Evolutionary conservation across 1,140 invertebrate genomes (phyloP), one percentile per base, ranked within the genome.

Genomic region (Neuroterus valhalla): DNA sequence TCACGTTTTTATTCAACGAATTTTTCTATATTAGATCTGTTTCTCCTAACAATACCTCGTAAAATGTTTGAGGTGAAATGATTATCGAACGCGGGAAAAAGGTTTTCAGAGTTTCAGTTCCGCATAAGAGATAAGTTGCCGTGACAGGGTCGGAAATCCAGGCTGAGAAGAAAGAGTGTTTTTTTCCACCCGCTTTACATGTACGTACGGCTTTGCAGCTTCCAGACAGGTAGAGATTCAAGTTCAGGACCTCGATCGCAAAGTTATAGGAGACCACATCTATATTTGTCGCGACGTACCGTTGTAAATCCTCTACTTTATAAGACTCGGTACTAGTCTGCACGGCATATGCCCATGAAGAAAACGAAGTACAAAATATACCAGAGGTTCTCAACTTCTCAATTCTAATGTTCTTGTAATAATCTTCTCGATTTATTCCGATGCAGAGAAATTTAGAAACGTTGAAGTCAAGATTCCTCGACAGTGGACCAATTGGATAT

Each of bases 151-250:
- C 3, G 55, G 0, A 38, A 62, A 62, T 62, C 21, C 55, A 31
- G 55, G 26, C 55, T 62, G 31, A 62, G 55, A 62, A 62, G 23
- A 62, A 62, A 62, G 26, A 62, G 26, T 5, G 21, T 62, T 55
- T 62, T 52, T 62, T 62, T 62, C 55, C 55, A 62, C 31, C 26
- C 55, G 21, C 55, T 62, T 62, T 62, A 62, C 31, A 62, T 62
- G 55, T 62, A 62, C 55, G 55, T 62, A 62, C 55, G 55, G 55
- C 55, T 62, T 62, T 62, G 55, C 55, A 62, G 31, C 12, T 62
- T 62, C 23, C 23, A 62, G 55, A 62, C 55, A 62, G 55, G 23
- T 62, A 26, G 55, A 62, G 55, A 62, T 62, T 62, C 55, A 62
- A 62, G 55, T 62, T 62, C 55, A 62, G 55, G 23, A 62, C 26